phyloP scores from a whole-genome alignment of 2,888 invertebrate species.

The Drosophila barbarae region DNA sequence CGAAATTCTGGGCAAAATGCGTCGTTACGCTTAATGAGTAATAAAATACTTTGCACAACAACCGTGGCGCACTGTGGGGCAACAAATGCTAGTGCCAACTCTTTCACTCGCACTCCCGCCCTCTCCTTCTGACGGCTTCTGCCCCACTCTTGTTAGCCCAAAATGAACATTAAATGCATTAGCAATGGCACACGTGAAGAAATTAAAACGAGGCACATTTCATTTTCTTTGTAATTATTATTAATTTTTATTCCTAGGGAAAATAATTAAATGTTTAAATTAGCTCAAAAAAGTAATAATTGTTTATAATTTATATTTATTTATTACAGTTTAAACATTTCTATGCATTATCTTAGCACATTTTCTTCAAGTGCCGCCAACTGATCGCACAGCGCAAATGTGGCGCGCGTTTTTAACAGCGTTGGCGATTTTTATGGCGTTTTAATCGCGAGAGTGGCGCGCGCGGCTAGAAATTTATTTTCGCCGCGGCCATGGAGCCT shows the following conservation, averaged over 20 bases:
- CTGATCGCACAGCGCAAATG: slow-evolving; percentile 33
- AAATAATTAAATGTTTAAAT: not conserved
- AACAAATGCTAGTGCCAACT: slow-evolving; percentile 32
- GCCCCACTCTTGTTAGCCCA: slow-evolving; percentile 45
- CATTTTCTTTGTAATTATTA: not conserved
- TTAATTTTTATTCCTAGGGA: no score
- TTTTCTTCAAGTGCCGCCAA: slow-evolving; percentile 22
- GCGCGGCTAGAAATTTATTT: slow-evolving; percentile 37
- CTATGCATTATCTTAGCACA: not conserved
- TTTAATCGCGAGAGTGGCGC: slow-evolving; percentile 65
- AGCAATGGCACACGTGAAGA: slow-evolving; percentile 17
- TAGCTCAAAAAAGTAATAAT: not conserved
- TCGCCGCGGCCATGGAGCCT: slow-evolving; percentile 29
- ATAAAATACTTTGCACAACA: slow-evolving; percentile 70
- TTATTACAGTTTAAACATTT: not conserved
- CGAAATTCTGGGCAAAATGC: slow-evolving; percentile 60
- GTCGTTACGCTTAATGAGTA: slow-evolving; percentile 73
- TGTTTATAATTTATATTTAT: not conserved
- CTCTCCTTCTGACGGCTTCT: slow-evolving; percentile 1
- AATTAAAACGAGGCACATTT: not conserved
- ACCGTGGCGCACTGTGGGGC: slow-evolving; percentile 28
- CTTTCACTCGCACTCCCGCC: slow-evolving; percentile 3
- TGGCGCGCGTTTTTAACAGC: slow-evolving; percentile 57
- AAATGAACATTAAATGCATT: slow-evolving; percentile 54
- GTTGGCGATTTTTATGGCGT: slow-evolving; percentile 71